Conservation (phyloP, 2,888 invertebrate species). For the Tiphia femorata region DNA sequence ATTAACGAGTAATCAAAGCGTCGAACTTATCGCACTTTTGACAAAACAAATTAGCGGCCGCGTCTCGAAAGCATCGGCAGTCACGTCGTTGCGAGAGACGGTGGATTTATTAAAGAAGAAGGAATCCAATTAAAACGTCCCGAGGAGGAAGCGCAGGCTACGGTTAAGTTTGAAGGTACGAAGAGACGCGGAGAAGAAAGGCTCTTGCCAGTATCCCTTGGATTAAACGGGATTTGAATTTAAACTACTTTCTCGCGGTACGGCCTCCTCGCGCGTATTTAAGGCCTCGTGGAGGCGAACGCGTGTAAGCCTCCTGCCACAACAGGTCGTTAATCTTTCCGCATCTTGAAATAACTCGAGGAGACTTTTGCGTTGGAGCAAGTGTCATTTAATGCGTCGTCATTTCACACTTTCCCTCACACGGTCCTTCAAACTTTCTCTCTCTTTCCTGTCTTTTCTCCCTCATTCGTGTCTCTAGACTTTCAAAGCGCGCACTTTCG, state of each 20-base stretch:
- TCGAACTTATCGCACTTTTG: no score
- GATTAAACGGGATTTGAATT: neutral
- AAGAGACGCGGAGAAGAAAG: neutral
- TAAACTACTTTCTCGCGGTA: neutral
- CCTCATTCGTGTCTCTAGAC: no score
- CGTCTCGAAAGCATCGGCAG: no score
- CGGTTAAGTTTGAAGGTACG: neutral
- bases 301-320: slow-evolving; percentile 23
- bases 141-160: no score
- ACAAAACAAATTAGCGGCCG: no score
- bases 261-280: slow-evolving; percentile 10
- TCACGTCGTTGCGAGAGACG: no score
- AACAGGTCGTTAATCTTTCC: slow-evolving; percentile 35
- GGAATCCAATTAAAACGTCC: no score
- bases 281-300: slow-evolving; percentile 8
- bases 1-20: no score
- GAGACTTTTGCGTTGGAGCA: slow-evolving; percentile 7
- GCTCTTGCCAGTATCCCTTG: no score
- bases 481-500: neutral
- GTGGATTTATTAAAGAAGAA: no score
- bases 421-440: no score
- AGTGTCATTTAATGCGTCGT: slow-evolving; percentile 15
- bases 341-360: slow-evolving; percentile 16
- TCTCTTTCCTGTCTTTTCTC: no score
- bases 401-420: neutral